Conservation (phyloP, 2,113 vertebrate genomes). For the Clinocottus analis region DNA sequence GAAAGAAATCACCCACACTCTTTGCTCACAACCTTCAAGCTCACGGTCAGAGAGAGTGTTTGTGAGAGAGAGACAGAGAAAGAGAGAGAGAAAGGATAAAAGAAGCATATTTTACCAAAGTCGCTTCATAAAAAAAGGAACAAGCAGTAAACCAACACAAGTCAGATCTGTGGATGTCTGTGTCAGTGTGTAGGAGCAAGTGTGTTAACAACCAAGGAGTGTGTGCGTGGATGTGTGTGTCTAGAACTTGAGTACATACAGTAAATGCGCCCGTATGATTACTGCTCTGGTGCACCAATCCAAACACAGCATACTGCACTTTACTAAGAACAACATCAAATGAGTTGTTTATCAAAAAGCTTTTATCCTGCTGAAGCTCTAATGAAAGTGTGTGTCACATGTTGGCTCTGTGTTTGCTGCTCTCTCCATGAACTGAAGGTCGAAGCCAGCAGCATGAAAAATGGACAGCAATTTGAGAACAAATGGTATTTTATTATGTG, state of each 20-base stretch:
- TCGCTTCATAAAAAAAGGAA: conserved; percentile 35
- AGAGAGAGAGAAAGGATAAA: no score
- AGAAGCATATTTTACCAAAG: conserved; percentile 30
- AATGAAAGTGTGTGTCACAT: conserved; percentile 54
- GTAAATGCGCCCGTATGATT: conserved; percentile 46
- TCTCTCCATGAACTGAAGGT: conserved; percentile 49
- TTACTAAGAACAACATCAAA: conserved; percentile 69
- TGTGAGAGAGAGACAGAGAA: conserved; percentile 22
- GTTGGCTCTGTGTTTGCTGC: conserved; percentile 28
- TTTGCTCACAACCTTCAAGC: no score
- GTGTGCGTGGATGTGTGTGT: conserved; percentile 30
- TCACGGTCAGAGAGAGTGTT: no score
- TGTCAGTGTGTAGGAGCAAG: conserved; percentile 23
- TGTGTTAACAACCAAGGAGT: conserved; percentile 36
- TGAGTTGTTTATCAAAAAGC: conserved; percentile 82
- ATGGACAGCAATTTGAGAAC: conserved; percentile 71
- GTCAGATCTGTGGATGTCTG: conserved; percentile 11
- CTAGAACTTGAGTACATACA: background rate
- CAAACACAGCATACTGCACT: conserved; percentile 53
- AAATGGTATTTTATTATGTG: conserved; percentile 60
- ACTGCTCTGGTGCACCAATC: conserved; percentile 42
- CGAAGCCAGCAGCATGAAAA: conserved; percentile 70
- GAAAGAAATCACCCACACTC: no score
- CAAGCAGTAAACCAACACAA: conserved; percentile 37
- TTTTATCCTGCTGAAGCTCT: conserved; percentile 71